Evolutionary conservation across 2,113 vertebrate species (phyloP).

Genomic region (Campylomormyrus numenius): DNA sequence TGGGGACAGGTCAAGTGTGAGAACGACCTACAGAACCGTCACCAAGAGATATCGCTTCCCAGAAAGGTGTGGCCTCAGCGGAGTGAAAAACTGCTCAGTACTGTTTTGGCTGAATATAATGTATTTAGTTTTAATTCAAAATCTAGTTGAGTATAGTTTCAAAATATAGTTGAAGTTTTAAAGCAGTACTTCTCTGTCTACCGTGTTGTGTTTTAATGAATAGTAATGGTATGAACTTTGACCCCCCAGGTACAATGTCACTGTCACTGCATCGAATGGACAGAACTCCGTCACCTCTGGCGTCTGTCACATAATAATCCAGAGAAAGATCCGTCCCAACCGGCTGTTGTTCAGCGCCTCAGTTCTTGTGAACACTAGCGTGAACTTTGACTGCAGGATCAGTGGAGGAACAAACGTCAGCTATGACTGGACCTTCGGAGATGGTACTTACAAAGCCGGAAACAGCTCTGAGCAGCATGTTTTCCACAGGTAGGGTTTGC

Average conservation of each 20-base stretch:
- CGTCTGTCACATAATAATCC: conserved; percentile 47
- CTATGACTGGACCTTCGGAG: conserved; percentile 72
- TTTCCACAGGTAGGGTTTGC: conserved; percentile 53
- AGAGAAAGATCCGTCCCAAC: conserved; percentile 60
- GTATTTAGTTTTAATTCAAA: background rate
- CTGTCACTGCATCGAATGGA: conserved; percentile 42
- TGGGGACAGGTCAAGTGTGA: conserved; percentile 51
- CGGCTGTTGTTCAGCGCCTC: conserved; percentile 53
- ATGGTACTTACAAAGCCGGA: conserved; percentile 50
- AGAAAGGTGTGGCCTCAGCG: conserved; percentile 45
- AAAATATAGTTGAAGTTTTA: background rate
- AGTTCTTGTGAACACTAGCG: conserved; percentile 53
- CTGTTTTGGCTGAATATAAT: background rate
- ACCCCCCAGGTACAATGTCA: conserved; percentile 57
- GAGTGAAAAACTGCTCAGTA: background rate
- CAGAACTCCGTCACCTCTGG: conserved; percentile 47
- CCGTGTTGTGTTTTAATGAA: background rate
- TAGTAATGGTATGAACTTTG: background rate
- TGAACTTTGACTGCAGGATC: conserved; percentile 59
- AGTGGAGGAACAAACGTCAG: conserved; percentile 56
- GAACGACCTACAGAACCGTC: conserved; percentile 49
- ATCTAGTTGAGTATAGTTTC: background rate
- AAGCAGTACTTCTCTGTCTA: background rate
- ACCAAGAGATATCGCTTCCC: conserved; percentile 53
- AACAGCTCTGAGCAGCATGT: conserved; percentile 46